Evolutionary conservation across 2,113 vertebrate species (phyloP).

Genomic region (Pipra filicauda): DNA sequence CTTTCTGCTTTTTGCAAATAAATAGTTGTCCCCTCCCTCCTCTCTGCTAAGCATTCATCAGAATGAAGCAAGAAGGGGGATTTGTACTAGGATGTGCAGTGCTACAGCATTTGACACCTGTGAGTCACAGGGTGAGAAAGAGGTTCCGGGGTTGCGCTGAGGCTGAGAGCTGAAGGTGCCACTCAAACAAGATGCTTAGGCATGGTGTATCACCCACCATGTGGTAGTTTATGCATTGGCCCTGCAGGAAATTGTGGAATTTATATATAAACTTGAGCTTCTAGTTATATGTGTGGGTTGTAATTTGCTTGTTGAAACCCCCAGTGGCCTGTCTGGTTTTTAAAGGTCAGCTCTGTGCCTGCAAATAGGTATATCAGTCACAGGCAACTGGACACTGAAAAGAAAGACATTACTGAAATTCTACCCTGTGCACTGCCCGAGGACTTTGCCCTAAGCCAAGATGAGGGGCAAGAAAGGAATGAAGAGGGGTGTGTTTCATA

Average conservation of each 20-base stretch:
- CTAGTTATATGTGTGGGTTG: background rate
- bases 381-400: background rate
- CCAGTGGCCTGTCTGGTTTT: background rate
- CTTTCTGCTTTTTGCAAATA: background rate
- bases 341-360: background rate
- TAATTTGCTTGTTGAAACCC: background rate
- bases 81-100: background rate
- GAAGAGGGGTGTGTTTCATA: background rate
- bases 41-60: background rate
- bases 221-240: background rate
- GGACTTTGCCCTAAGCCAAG: background rate
- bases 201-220: background rate
- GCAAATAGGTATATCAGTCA: background rate
- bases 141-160: background rate
- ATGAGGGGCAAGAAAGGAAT: background rate
- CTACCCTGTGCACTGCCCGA: background rate
- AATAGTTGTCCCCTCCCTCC: background rate
- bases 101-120: background rate
- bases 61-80: background rate
- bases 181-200: background rate
- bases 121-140: background rate
- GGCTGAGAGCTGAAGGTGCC: background rate
- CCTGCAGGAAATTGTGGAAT: background rate
- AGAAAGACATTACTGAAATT: background rate
- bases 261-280: background rate